These are phyloP conservation scores for Cerceris rybyensis DNA, from an alignment of 2,888 invertebrate genomes.

Conservation along the genomic window DNA sequence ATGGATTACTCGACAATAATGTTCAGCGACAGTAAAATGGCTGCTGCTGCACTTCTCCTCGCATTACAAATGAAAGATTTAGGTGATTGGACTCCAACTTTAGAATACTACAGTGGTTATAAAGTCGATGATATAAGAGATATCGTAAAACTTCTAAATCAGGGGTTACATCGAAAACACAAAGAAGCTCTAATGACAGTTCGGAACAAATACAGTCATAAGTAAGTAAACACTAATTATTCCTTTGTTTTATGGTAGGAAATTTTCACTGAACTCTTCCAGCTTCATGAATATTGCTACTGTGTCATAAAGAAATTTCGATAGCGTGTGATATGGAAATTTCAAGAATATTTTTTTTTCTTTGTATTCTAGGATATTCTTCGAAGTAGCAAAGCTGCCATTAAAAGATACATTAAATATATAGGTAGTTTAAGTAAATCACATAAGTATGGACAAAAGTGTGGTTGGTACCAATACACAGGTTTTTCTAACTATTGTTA, in stretches of 20 bases:
- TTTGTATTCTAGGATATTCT: constrained; percentile 88
- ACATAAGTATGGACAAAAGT: constrained; percentile 58
- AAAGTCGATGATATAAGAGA: constrained; percentile 88
- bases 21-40: constrained; percentile 93
- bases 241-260: not conserved
- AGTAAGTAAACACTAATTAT: constrained; percentile 82
- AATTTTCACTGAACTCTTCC: too few relatives aligned
- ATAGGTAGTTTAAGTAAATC: constrained; percentile 66
- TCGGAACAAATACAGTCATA: constrained; percentile 96
- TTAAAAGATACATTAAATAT: constrained; percentile 82
- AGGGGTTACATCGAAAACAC: constrained; percentile 89
- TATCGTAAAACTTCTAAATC: constrained; percentile 89
- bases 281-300: too few relatives aligned
- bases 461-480: constrained; percentile 41
- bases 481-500: constrained; percentile 39
- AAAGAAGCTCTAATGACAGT: constrained; percentile 92
- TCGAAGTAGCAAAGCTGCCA: constrained; percentile 94
- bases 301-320: not conserved
- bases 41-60: constrained; percentile 93
- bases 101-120: constrained; percentile 92
- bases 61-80: constrained; percentile 93
- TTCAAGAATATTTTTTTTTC: constrained; percentile 30
- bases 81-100: constrained; percentile 88
- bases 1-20: constrained; percentile 94
- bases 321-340: not conserved